These are phyloP conservation scores for Mungos mungo DNA, from an alignment of 2,113 vertebrate genomes.

Conservation along the genomic window DNA sequence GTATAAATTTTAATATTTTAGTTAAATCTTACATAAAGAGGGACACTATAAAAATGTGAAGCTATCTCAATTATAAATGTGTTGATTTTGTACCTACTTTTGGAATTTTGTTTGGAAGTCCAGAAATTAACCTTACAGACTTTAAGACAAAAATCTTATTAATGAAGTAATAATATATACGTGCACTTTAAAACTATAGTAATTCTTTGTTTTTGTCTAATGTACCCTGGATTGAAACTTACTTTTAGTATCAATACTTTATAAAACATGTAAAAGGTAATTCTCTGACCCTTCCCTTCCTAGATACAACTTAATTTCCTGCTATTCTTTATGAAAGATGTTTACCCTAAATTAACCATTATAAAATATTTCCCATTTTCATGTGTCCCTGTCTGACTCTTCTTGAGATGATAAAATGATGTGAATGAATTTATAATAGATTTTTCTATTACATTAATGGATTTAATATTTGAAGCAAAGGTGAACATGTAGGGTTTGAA, in stretches of 20 bases:
- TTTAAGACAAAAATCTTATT: not conserved
- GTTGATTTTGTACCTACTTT: not conserved
- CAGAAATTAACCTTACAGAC: not conserved
- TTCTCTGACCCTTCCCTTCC: too few species aligned
- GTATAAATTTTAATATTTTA: not conserved
- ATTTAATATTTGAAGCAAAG: constrained; percentile 90
- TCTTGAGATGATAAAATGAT: constrained; percentile 26
- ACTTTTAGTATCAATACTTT: constrained; percentile 4
- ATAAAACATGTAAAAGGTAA: not conserved
- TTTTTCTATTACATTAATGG: constrained; percentile 27
- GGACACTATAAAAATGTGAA: not conserved
- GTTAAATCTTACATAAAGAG: not conserved
- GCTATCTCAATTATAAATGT: not conserved
- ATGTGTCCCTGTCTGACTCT: not conserved
- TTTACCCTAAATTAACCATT: not conserved
- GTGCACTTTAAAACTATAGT: not conserved
- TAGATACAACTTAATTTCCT: not conserved
- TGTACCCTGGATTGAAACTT: not conserved
- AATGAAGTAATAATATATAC: not conserved
- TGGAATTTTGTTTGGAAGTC: constrained; percentile 7
- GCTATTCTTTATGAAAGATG: not conserved
- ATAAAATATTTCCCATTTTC: not conserved
- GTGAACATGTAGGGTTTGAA: constrained; percentile 87
- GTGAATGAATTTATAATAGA: constrained; percentile 25
- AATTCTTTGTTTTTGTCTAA: not conserved